Base-by-base conservation (phyloP, 2,888 invertebrate species). In the Teinopalpus imperialis region DNA sequence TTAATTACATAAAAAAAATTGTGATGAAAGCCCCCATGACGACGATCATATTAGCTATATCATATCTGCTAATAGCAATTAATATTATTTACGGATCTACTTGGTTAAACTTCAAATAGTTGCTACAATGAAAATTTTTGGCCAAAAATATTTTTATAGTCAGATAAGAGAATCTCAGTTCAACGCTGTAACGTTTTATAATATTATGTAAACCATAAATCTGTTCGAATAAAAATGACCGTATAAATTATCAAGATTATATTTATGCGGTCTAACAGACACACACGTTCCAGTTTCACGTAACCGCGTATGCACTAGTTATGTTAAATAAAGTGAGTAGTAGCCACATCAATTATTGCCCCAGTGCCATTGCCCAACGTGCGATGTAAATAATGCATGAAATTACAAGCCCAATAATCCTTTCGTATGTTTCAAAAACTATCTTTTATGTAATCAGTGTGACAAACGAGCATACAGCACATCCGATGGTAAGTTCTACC, bases 241-340 rank as follows among this genome's bases (percentile, higher is more conserved):
- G 29, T 27, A 39, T 27, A 41, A 41, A 41, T n/a, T 30, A 20
- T 20, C 26, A 16, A 34, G 27, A 34, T 42, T 20, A 42, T 20
- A 26, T 23, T n/a, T 40, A 7, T 21, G 21, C 30, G 12, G 30
- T 7, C 14, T 20, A 16, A 8, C 13, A 13, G 24, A 8, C 42
- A 36, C 21, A 21, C 35, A 43, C 16, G 35, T 29, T 36, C 82
- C 61, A 80, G 67, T 76, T 81, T 78, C 63, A 57, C 52, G 54
- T 79, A 79, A 79, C 76, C 72, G 71, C 69, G 68, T 74, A 36
- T 70, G 69, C 72, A 77, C 73, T 77, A 75, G 72, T 76, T 76
- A 78, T 64, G 71, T 64, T 67, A 68, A 70, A 42, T 42, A 42
- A 42, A 12, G 62, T 66, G 68, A 60, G 59, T 57, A 65, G 65